Evolutionary conservation across 2,113 vertebrate genomes (phyloP).

Genomic region (Eidolon helvum): DNA sequence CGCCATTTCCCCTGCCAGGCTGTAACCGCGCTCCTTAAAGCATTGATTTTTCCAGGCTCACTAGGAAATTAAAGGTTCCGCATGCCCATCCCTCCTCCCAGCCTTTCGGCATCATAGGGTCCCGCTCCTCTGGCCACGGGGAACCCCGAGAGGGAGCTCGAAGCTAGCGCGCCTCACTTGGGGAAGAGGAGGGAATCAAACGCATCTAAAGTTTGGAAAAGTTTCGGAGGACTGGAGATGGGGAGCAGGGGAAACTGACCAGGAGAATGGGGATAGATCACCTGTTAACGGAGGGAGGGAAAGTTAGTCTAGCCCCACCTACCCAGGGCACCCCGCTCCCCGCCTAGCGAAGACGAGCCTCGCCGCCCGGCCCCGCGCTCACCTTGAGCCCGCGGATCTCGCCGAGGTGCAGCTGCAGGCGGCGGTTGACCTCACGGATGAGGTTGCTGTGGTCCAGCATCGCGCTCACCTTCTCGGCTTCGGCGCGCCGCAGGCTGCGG

Average conservation of each 20-base stretch:
- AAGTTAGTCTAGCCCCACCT: constrained; percentile 7
- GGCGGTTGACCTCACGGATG: constrained; percentile 97
- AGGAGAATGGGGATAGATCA: not conserved
- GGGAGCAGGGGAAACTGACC: not conserved
- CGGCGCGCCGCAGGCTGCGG: constrained; percentile 91
- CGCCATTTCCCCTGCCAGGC: not conserved
- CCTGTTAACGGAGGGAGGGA: constrained; percentile 29
- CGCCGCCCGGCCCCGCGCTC: constrained; percentile 37
- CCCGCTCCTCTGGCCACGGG: not conserved
- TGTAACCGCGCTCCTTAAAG: not conserved
- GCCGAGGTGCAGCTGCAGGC: constrained; percentile 95
- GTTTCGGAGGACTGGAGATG: constrained; percentile 39
- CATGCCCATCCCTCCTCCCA: not conserved
- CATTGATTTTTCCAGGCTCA: not conserved
- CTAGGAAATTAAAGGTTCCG: not conserved
- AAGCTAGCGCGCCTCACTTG: not conserved
- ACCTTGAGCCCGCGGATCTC: constrained; percentile 98
- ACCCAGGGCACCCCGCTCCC: not conserved
- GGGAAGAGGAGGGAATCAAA: not conserved
- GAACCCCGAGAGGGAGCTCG: not conserved
- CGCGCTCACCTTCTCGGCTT: constrained; percentile 96
- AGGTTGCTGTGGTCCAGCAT: constrained; percentile 98
- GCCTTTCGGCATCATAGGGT: not conserved
- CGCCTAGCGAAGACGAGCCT: not conserved
- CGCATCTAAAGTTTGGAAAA: constrained; percentile 66